phyloP scores from a whole-genome alignment of 2,113 vertebrate genomes.

The Dicrurus megarhynchus region DNA sequence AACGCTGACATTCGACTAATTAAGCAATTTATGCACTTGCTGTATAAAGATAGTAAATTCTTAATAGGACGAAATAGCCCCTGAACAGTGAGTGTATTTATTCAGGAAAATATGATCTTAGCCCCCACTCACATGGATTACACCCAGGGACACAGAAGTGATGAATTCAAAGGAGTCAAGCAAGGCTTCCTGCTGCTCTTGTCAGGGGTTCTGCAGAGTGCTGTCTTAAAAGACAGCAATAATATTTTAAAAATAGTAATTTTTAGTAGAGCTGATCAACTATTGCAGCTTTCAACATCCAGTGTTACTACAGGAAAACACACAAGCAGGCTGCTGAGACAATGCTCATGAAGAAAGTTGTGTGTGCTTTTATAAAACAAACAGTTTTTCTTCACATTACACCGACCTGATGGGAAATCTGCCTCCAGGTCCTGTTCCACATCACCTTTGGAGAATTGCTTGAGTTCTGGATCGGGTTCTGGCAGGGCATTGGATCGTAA shows the following conservation, averaged over 20 bases:
- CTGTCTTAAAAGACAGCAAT: not conserved
- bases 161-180: not conserved
- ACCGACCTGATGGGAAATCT: slow-evolving; percentile 88
- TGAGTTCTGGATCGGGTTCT: slow-evolving; percentile 68
- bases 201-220: not conserved
- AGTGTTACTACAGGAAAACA: not conserved
- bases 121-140: not conserved
- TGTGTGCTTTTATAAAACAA: not conserved
- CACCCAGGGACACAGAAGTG: not conserved
- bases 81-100: not conserved
- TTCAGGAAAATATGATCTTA: not conserved
- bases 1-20: not conserved
- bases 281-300: not conserved
- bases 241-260: not conserved
- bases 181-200: not conserved
- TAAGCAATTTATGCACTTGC: not conserved
- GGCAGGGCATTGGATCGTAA: slow-evolving; percentile 63
- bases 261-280: not conserved
- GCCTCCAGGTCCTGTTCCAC: slow-evolving; percentile 88
- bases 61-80: not conserved
- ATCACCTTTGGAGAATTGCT: slow-evolving; percentile 68
- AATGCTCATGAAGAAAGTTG: not conserved
- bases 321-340: not conserved
- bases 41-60: not conserved
- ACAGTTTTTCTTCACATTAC: not conserved